Evolutionary conservation across 2,888 invertebrate genomes (phyloP), one percentile per base, ranked within the genome.

Genomic region (Drosophila pseudotalamancana): DNA sequence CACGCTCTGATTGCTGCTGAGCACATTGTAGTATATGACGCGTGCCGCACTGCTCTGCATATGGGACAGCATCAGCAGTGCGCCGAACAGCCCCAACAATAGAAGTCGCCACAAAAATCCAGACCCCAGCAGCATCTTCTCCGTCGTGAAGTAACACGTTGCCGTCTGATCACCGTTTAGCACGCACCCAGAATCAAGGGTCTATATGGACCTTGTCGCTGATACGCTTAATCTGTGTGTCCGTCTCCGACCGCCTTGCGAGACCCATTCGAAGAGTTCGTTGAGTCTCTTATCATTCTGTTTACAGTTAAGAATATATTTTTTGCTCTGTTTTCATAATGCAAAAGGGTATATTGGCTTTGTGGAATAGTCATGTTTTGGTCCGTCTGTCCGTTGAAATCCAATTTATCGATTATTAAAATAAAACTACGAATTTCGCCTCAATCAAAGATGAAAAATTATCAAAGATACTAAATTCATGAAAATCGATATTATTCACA

Each of bases 11-110:
- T 63, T 72, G 3, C 19, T 14, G 18, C 57, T 68, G 6, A 46
- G 32, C 8, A 25, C 14, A 19, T 79, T 80, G 6, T 34, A 83
- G 40, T 75, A 82, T 4, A 83, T 77, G 6, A 83, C 85, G n/a
- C 78, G 75, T 6, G 68, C 71, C 0, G 48, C 31, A 3, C 43
- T 35, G 27, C 18, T 18, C 25, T 39, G 29, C 31, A 37, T 32
- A 32, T 45, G 40, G 19, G 50, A 31, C 3, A 63, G 12, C n/a
- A 54, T 12, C 21, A 56, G 18, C 12, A 40, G 6, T 2, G n/a
- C 43, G 31, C 12, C 6, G 3, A 62, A 16, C 29, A 46, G 14
- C 1, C 14, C 23, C 23, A 45, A 8, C 3, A 57, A 11, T 8
- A 63, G 9, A 12, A 71, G 12, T 4, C 40, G 9, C 25, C 37